phyloP scores from a whole-genome alignment of 1,140 invertebrate genomes.

The Camponotus floridanus region DNA sequence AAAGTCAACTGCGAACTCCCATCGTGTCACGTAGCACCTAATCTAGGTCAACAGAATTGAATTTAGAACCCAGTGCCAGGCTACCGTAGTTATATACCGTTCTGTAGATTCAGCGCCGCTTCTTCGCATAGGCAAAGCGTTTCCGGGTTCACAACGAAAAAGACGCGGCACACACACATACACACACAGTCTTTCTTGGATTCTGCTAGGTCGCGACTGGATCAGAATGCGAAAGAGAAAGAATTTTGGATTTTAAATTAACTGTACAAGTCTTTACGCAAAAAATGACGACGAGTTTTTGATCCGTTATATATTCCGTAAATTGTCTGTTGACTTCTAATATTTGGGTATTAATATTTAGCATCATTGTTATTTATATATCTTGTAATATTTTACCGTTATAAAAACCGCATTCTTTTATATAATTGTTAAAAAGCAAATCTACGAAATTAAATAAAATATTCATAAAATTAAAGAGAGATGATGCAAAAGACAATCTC shows the following conservation, averaged over 20 bases:
- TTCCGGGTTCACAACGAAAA: conserved; percentile 38
- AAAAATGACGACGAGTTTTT: neutral
- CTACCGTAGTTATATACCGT: conserved; percentile 29
- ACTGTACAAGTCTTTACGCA: conserved; percentile 20
- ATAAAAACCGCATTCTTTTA: neutral
- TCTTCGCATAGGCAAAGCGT: conserved; percentile 36
- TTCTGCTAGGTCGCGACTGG: neutral
- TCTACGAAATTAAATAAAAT: neutral
- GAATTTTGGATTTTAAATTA: conserved; percentile 42
- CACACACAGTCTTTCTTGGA: conserved; percentile 3
- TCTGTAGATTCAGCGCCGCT: neutral
- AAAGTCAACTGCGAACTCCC: conserved; percentile 57
- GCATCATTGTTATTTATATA: neutral
- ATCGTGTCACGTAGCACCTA: conserved; percentile 72
- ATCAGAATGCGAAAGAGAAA: conserved; percentile 20
- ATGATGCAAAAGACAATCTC: neutral
- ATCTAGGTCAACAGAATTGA: conserved; percentile 78
- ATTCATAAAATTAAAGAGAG: neutral
- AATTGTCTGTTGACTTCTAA: conserved; percentile 11
- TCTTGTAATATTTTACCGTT: neutral
- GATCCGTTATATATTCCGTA: neutral
- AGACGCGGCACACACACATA: neutral
- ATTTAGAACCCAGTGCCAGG: conserved; percentile 66
- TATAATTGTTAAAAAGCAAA: neutral
- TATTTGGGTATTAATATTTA: neutral